phyloP scores from a whole-genome alignment of 2,797 vertebrate species.

The Chromobotia macracanthus region DNA sequence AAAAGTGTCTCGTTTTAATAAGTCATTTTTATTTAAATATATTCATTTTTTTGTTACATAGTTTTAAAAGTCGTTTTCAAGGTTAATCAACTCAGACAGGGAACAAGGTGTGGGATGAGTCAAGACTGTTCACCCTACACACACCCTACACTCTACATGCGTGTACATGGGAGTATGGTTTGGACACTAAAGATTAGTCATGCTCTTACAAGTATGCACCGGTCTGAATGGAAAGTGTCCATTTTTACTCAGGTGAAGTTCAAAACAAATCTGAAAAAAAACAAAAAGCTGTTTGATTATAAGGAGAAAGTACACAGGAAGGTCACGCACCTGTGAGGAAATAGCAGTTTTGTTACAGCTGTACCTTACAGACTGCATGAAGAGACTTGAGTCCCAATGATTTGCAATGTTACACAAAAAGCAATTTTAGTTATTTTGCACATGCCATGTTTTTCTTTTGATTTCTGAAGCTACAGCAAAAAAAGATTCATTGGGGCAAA shows the following conservation, averaged over 20 bases:
- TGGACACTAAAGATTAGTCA: neutral
- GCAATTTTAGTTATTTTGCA: slow-evolving; percentile 65
- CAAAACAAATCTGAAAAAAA: no score
- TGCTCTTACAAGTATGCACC: neutral
- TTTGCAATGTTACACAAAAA: slow-evolving; percentile 53
- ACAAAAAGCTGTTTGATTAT: slow-evolving; percentile 12
- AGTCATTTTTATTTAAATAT: neutral
- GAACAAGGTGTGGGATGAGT: neutral
- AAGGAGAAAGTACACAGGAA: neutral
- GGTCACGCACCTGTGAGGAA: slow-evolving; percentile 10
- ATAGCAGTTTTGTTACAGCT: slow-evolving; percentile 9
- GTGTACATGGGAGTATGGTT: neutral
- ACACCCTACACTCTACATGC: no score
- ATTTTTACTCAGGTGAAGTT: neutral
- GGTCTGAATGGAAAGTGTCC: neutral
- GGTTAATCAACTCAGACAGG: neutral
- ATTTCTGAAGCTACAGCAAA: slow-evolving; percentile 64
- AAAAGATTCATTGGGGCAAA: slow-evolving; percentile 76
- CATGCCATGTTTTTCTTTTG: slow-evolving; percentile 58
- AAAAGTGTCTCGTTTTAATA: neutral
- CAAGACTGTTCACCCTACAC: no score
- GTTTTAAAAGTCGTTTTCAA: neutral
- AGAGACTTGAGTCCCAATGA: neutral
- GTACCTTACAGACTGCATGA: neutral
- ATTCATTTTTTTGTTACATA: neutral